Conservation (phyloP, 2,888 invertebrate genomes). For the Eristalis arbustorum region DNA sequence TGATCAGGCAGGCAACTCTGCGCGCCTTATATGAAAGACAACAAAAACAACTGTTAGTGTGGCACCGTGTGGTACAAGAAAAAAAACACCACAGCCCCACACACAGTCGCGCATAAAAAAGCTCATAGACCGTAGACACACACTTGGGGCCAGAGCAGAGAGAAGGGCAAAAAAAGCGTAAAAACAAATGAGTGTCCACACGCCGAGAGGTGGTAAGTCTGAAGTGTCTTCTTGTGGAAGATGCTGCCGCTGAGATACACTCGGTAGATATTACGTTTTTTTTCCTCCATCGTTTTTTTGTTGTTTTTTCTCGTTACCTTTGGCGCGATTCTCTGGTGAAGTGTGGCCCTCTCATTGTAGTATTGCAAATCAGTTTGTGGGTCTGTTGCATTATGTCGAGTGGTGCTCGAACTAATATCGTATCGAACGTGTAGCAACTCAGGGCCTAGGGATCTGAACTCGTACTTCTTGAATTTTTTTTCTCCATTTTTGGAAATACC, state of each 20-base stretch:
- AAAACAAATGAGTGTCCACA: conserved; percentile 24
- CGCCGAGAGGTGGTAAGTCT: conserved; percentile 50
- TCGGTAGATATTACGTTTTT: conserved; percentile 7
- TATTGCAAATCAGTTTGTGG: conserved; percentile 56
- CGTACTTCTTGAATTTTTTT: not conserved
- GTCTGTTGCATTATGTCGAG: conserved; percentile 41
- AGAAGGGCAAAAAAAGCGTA: not conserved
- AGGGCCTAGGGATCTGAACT: conserved; percentile 21
- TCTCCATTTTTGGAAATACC: not conserved
- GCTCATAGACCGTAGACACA: conserved; percentile 7
- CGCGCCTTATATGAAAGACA: conserved; percentile 42
- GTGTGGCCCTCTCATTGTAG: conserved; percentile 45
- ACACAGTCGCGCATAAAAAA: conserved; percentile 2
- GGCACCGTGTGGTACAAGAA: conserved; percentile 59
- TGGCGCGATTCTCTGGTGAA: conserved; percentile 44
- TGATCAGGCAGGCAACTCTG: conserved; percentile 41
- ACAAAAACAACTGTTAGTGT: conserved; percentile 45
- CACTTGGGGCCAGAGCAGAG: not conserved
- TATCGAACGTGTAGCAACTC: conserved; percentile 25
- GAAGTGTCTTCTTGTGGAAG: conserved; percentile 60
- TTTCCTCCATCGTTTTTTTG: conserved; percentile 8
- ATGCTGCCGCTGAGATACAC: conserved; percentile 50
- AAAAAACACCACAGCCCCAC: too few species aligned
- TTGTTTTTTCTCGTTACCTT: conserved; percentile 32
- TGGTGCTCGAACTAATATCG: conserved; percentile 51